Evolutionary conservation across 2,797 vertebrate species (phyloP).

Genomic region (Hylomyscus alleni): DNA sequence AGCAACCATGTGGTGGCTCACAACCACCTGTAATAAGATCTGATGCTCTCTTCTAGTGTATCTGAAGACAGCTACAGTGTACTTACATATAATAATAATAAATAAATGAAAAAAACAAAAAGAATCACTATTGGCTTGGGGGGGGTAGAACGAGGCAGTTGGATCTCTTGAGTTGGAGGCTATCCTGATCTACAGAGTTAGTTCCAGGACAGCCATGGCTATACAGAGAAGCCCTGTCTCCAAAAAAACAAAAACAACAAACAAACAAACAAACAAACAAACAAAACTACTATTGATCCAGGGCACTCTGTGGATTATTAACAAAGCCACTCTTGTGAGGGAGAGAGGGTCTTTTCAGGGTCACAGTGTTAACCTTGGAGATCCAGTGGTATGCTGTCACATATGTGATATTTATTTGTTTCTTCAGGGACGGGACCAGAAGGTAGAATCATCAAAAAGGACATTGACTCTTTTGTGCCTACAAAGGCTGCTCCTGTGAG

Average conservation of each 20-base stretch:
- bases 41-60: no score
- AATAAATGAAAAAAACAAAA: no score
- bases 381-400: not conserved
- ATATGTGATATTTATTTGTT: not conserved
- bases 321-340: not conserved
- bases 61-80: no score
- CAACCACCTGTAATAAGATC: no score
- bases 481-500: slow-evolving; percentile 93
- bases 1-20: no score
- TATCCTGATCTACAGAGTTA: not conserved
- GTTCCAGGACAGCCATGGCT: not conserved
- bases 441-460: slow-evolving; percentile 96
- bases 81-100: no score
- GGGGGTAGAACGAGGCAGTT: not conserved
- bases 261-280: not conserved
- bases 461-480: slow-evolving; percentile 96
- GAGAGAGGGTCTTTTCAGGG: not conserved
- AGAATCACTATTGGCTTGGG: not conserved
- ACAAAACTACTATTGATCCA: slow-evolving; percentile 12
- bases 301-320: not conserved
- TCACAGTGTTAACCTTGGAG: not conserved
- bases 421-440: slow-evolving; percentile 95
- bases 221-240: not conserved
- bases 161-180: not conserved
- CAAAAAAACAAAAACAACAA: not conserved